Percentiles rank a stretch among this genome's conserved stretches.
These are phyloP conservation scores for Dipus sagitta DNA, from an alignment of 2,797 vertebrate genomes.

Conservation along the genomic window DNA sequence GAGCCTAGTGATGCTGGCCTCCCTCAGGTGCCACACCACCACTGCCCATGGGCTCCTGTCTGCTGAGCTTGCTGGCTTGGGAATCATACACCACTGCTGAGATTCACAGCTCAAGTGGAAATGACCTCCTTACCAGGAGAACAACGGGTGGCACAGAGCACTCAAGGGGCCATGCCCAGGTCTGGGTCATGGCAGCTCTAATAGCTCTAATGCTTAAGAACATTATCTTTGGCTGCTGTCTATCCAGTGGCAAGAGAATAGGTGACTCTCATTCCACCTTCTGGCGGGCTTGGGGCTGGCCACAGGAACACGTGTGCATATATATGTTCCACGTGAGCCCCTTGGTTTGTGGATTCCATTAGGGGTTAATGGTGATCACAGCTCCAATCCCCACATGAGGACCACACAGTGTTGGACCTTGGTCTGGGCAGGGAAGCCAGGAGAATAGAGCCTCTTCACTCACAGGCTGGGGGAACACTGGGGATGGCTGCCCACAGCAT, in stretches of 20 bases:
- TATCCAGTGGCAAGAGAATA: background rate
- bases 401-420: background rate
- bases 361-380: background rate
- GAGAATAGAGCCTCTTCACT: background rate
- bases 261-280: background rate
- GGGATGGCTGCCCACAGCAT: background rate
- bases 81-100: too few species aligned
- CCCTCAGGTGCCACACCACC: fast-evolving
- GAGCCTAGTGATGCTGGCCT: background rate
- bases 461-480: background rate
- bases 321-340: background rate
- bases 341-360: background rate
- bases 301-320: background rate
- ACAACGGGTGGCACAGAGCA: background rate
- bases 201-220: background rate
- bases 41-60: background rate
- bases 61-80: fast-evolving
- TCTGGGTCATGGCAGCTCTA: background rate
- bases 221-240: background rate
- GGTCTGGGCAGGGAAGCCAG: background rate
- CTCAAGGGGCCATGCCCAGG: background rate
- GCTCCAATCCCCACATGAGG: background rate
- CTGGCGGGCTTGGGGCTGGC: background rate
- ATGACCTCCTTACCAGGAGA: background rate
- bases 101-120: background rate